Evolutionary conservation across 2,888 invertebrate species (phyloP), one percentile per base, ranked within the genome.

Genomic region (Cataglyphis rosenhaueri): DNA sequence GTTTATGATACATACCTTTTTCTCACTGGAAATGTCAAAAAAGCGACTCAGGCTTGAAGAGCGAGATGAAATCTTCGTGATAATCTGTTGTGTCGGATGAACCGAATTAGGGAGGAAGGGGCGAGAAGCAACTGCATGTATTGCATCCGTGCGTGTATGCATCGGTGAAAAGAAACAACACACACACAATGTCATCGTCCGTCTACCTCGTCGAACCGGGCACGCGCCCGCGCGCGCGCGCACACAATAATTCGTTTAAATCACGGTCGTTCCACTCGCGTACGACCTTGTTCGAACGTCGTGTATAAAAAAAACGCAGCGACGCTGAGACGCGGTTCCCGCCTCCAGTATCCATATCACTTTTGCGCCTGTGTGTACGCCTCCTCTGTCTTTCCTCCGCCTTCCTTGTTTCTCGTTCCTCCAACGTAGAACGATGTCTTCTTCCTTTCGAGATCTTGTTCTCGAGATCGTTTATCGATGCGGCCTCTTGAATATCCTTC

Each of bases 211-310:
- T 41, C 32, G 32, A 59, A 68, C n/a, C 55, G 55, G 38, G n/a
- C 25, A 38, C 76, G 55, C 8, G 32, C 18, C 18, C 52, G 18
- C 2, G 52, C 21, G 52, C 10, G 12, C 25, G 65, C 75, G 32
- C 35, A 12, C 73, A 44, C 29, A 55, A 48, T 57, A 79, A 71
- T 71, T 71, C 18, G 75, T 52, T 71, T 15, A 65, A 76, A 65
- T 35, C 82, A 44, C 55, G 38, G 44, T 70, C 64, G 18, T 82
- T 82, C 38, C 25, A 82, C 41, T 85, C 55, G 52, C 57, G 44
- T 38, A 18, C 52, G 59, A 71, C 32, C 66, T 57, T 66, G 10
- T 52, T 44, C 64, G 55, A 25, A 21, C 52, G 38, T 3, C 9
- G 29, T 41, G 48, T 57, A n/a, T 52, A n/a, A 52, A 48, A 74